A percentile compares a stretch with the other conserved stretches of the same genome.
phyloP scores from a whole-genome alignment of 2,797 vertebrate species.

The Peromyscus eremicus region DNA sequence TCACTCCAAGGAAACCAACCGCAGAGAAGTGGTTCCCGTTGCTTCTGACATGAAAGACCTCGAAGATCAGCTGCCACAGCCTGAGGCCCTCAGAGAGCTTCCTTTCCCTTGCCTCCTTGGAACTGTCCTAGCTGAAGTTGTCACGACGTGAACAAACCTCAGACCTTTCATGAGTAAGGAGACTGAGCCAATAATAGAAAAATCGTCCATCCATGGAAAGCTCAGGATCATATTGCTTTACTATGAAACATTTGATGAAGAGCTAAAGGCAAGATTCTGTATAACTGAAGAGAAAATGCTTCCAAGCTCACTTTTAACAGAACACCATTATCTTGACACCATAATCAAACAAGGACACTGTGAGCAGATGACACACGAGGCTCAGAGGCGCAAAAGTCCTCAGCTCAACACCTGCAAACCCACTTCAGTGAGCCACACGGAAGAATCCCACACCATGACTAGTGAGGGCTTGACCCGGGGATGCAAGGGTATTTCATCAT shows the following conservation, averaged over 20 bases:
- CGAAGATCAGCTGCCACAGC: not conserved
- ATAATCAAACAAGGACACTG: not conserved
- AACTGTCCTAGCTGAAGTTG: not conserved
- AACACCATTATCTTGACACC: not conserved
- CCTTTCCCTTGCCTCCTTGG: not conserved
- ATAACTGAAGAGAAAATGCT: not conserved
- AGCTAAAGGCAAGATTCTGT: not conserved
- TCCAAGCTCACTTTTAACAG: not conserved
- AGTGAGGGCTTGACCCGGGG: not conserved
- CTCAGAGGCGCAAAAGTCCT: not conserved
- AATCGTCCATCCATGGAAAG: no score
- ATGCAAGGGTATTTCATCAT: not conserved
- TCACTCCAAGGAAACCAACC: not conserved
- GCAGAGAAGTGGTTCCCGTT: not conserved
- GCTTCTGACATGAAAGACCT: not conserved
- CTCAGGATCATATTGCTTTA: not conserved
- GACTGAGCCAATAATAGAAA: not conserved
- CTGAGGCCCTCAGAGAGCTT: not conserved
- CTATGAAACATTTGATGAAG: not conserved
- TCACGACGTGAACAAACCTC: not conserved
- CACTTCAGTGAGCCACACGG: not conserved
- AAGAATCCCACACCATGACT: no score
- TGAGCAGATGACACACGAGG: not conserved
- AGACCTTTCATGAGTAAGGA: not conserved
- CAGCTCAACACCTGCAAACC: not conserved